Evolutionary conservation across 1,140 invertebrate species (phyloP), one percentile per base, ranked within the genome.

Genomic region (Drosophila virilis): DNA sequence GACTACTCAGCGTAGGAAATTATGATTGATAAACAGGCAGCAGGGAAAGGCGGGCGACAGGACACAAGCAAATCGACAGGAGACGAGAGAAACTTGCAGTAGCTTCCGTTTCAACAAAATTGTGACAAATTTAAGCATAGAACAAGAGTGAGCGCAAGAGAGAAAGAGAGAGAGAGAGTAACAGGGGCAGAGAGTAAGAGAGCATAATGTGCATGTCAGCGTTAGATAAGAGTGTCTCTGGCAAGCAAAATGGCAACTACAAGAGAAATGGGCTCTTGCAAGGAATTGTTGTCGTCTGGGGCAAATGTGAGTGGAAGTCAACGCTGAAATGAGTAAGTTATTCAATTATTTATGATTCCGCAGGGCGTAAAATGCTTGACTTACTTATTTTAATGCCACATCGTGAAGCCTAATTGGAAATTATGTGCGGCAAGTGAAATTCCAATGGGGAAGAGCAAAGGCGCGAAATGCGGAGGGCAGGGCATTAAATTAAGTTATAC

Each of bases 341-440:
- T 89, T 89, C 80, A 89, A 89, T 89, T 84, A 89, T 90, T 84
- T 84, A 78, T 83, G 70, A 77, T 83, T 61, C 61, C 40, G 67
- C 60, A 51, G 51, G 64, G 68, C 79, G 50, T 60, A 82, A 79
- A 88, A 83, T 78, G 77, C 74, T 67, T 68, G 59, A 69, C 80
- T 80, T 68, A 61, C 57, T 73, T 52, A 70, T 70, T 64, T 75
- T 75, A 64, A 71, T 75, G 61, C 59, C 51, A 60, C 55, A 50
- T 73, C 51, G 68, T 76, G 74, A 13, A 12, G 70, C 40, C 85
- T 89, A 84, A 89, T 89, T 84, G 84, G 74, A 62, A 68, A 67
- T 77, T 67, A 80, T 73, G 65, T 51, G 68, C 67, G 64, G 62
- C 70, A 69, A 73, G 46, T 52, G 43, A 57, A 66, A 50, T 60